Percentiles rank a stretch among this genome's conserved stretches.
Evolutionary conservation across 2,113 vertebrate species (phyloP).

Genomic region (Gadus macrocephalus): DNA sequence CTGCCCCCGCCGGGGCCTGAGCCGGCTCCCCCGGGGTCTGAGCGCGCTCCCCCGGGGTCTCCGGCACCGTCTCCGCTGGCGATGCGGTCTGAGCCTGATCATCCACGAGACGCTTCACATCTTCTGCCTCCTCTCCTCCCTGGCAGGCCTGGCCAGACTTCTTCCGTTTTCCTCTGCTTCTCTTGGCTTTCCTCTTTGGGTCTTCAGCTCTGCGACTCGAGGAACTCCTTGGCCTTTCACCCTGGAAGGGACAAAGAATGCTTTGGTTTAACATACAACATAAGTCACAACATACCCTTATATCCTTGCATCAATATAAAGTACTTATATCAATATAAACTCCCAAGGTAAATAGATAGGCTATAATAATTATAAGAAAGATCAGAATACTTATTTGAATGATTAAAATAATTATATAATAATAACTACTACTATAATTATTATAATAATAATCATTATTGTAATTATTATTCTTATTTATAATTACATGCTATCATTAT

Average conservation of each 20-base stretch:
- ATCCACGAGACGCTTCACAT: background rate
- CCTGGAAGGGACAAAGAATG: background rate
- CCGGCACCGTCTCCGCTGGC: background rate
- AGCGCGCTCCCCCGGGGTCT: slow-evolving; percentile 11
- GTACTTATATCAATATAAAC: no score
- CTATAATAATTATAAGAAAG: no score
- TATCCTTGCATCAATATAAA: no score
- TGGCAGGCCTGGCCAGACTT: background rate
- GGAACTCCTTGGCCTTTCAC: no score
- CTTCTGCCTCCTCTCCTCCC: background rate
- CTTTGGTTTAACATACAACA: background rate
- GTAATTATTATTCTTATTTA: no score
- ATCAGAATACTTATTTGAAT: no score
- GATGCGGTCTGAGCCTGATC: background rate
- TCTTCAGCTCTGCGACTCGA: background rate
- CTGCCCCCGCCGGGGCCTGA: background rate
- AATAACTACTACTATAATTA: no score
- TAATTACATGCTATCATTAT: no score
- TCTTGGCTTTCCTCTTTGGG: slow-evolving; percentile 32
- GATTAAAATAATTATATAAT: no score
- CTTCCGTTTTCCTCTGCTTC: slow-evolving; percentile 22
- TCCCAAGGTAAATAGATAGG: no score
- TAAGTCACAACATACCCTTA: no score
- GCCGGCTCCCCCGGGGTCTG: background rate
- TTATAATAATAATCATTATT: no score